Evolutionary conservation across 2,888 invertebrate genomes (phyloP).

Genomic region (Zhengitettix transpicula): DNA sequence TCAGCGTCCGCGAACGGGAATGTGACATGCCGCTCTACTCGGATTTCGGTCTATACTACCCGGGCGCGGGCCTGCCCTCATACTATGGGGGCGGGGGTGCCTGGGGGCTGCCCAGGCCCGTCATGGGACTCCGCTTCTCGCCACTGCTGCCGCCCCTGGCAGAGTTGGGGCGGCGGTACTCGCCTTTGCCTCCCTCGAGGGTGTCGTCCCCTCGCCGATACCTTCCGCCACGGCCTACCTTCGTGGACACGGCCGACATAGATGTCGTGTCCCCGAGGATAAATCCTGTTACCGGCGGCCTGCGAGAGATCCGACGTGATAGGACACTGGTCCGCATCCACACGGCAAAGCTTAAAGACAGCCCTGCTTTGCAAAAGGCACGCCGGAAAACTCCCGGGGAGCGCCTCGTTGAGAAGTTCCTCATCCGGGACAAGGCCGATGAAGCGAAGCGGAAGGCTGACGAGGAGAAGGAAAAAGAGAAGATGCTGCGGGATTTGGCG

Average conservation of each 20-base stretch:
- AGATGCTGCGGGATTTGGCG: neutral
- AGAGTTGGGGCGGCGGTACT: slow-evolving; percentile 44
- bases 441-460: slow-evolving; percentile 2
- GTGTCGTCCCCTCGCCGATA: slow-evolving; percentile 2
- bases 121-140: slow-evolving; percentile 20
- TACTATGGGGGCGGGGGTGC: neutral
- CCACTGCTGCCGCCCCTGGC: too few species aligned
- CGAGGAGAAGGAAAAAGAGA: neutral
- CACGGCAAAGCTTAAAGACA: slow-evolving; percentile 33
- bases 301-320: slow-evolving; percentile 50
- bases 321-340: slow-evolving; percentile 57
- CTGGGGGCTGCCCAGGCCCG: neutral
- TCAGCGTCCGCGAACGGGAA: too few species aligned
- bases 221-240: slow-evolving; percentile 41
- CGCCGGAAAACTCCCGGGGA: slow-evolving; percentile 44
- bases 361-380: too few species aligned
- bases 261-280: slow-evolving; percentile 53
- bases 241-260: slow-evolving; percentile 71
- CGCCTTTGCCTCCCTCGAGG: slow-evolving; percentile 57
- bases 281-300: slow-evolving; percentile 17
- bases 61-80: too few species aligned
- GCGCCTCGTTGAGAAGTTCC: slow-evolving; percentile 55
- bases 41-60: slow-evolving; percentile 40
- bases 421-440: slow-evolving; percentile 36
- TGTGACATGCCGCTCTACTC: slow-evolving; percentile 47